These are phyloP conservation scores for Xylota segnis DNA, from an alignment of 2,888 invertebrate species.

Conservation along the genomic window DNA sequence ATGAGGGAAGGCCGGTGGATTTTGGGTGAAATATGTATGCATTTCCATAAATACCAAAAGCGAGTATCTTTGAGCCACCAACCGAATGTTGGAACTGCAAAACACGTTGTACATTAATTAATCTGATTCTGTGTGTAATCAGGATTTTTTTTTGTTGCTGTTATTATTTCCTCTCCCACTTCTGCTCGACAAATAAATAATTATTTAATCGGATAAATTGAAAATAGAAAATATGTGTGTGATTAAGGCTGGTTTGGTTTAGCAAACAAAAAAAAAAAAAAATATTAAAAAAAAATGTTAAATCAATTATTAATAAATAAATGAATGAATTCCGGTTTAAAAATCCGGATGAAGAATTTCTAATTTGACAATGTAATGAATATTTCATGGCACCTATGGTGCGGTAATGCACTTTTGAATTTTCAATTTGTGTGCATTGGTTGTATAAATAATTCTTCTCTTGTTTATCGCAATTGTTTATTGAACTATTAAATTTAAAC, in stretches of 20 bases:
- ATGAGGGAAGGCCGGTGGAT: constrained; percentile 14
- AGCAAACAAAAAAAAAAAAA: neutral
- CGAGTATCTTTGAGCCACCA: constrained; percentile 10
- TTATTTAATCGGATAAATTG: constrained; percentile 43
- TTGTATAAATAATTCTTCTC: constrained; percentile 15
- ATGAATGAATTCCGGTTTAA: constrained; percentile 29
- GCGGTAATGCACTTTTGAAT: constrained; percentile 43
- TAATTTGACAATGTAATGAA: constrained; percentile 59
- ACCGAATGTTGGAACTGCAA: constrained; percentile 26
- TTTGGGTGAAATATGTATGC: constrained; percentile 42
- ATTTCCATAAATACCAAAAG: constrained; percentile 49
- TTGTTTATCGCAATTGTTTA: neutral
- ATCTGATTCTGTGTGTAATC: constrained; percentile 60
- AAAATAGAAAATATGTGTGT: constrained; percentile 48
- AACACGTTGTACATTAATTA: constrained; percentile 44
- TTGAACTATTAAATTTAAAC: neutral
- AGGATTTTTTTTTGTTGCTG: neutral
- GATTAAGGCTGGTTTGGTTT: constrained; percentile 17
- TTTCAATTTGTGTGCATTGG: constrained; percentile 6
- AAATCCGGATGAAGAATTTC: constrained; percentile 42
- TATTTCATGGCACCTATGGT: constrained; percentile 43
- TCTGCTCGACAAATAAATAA: constrained; percentile 17
- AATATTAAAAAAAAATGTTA: neutral
- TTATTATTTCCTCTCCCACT: neutral
- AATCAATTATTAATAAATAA: constrained; percentile 50